These are phyloP conservation scores for Elegia similella DNA, from an alignment of 2,888 invertebrate species.

Conservation along the genomic window DNA sequence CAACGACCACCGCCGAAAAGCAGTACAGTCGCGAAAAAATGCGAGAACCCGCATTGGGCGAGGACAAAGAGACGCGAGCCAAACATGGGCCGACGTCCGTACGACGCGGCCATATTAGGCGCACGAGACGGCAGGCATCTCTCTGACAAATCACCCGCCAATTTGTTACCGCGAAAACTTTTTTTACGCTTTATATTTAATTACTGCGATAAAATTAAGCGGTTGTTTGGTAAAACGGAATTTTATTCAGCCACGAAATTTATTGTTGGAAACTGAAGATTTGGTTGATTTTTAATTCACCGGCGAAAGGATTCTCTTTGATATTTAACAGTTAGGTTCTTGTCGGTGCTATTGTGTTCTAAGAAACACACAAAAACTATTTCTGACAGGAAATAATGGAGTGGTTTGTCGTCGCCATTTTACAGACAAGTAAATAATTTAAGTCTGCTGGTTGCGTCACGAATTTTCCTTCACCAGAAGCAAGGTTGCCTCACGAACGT, in stretches of 20 bases:
- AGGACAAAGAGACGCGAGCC: conserved; percentile 20
- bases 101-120: conserved; percentile 60
- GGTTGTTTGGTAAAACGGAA: conserved; percentile 2
- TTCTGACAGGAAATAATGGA: too few relatives aligned
- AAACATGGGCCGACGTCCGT: conserved; percentile 13
- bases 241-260: conserved; percentile 4
- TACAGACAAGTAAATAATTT: too few relatives aligned
- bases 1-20: conserved; percentile 8
- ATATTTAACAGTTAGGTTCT: too few relatives aligned
- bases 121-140: conserved; percentile 61
- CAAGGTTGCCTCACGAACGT: too few relatives aligned
- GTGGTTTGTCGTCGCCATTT: too few relatives aligned
- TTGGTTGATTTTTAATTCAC: too few relatives aligned
- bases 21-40: conserved; percentile 10
- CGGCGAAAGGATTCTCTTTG: too few relatives aligned
- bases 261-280: neutral
- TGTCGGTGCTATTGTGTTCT: too few relatives aligned
- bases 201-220: conserved; percentile 17
- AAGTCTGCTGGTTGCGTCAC: too few relatives aligned
- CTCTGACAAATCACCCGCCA: conserved; percentile 75
- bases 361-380: too few relatives aligned
- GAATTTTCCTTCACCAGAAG: too few relatives aligned
- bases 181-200: conserved; percentile 14
- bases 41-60: conserved; percentile 14
- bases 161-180: conserved; percentile 53